Evolutionary conservation across 2,888 invertebrate species (phyloP), one percentile per base, ranked within the genome.

Genomic region (Rhagonycha fulva): DNA sequence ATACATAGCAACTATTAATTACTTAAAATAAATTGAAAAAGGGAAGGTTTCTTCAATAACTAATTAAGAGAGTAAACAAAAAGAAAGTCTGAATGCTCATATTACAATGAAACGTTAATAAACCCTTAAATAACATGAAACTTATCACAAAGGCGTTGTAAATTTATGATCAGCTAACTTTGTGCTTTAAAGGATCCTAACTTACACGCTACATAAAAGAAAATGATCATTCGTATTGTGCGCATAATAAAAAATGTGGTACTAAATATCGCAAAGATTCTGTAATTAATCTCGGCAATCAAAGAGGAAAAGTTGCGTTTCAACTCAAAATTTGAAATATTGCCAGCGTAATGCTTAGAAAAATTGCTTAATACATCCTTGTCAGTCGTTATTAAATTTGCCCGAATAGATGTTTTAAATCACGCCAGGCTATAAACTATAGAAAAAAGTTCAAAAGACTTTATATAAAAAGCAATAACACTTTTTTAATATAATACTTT

Each of bases 321-420:
- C 7, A n/a, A n/a, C 10, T 62, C 14, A 62, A 14, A 62, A 10
- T 62, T 62, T 62, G 62, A 62, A 62, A 62, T 23, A 62, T 62
- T 4, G 11, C 69, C 4, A 14, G 14, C 19, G 12, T 69, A 69
- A 69, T 19, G n/a, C 69, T 47, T 69, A 30, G 47, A 69, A 47
- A 32, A 69, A 69, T 69, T 47, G 69, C 28, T 30, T 47, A 69
- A 69, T 69, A 69, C 69, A 32, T 69, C 69, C 60, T 60, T 69
- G 69, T 69, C 69, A 32, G 69, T 19, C 32, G 32, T 69, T 69
- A 69, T 69, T 69, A 69, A 69, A 69, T 69, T 69, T 32, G n/a
- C 24, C 14, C 32, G 23, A 62, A 62, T 62, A 62, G 62, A 23
- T 62, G 23, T 62, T 62, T 62, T 62, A 23, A 62, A 62, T 62